Conservation (phyloP, 2,888 invertebrate genomes). For the Chrysopilus asiliformis region DNA sequence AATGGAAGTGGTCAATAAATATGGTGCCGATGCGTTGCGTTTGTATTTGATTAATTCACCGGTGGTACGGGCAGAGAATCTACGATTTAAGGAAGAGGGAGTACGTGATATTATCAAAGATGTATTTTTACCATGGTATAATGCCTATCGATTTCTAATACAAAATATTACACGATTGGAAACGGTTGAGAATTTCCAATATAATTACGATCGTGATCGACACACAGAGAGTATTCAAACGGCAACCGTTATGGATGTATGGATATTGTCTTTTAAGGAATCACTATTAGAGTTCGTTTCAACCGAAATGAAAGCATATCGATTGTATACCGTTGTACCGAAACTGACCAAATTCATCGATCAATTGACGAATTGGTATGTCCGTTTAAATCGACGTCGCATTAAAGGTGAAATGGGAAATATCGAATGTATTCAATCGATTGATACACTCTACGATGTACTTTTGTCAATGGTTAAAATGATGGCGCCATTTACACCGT, state of each 20-base stretch:
- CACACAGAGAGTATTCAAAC: conserved; percentile 23
- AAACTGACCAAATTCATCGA: conserved; percentile 90
- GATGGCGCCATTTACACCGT: conserved; percentile 98
- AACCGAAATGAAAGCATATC: conserved; percentile 87
- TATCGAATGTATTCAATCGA: conserved; percentile 67
- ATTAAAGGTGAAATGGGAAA: conserved; percentile 82
- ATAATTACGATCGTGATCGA: conserved; percentile 43
- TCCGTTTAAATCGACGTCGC: conserved; percentile 88
- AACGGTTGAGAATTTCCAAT: conserved; percentile 46
- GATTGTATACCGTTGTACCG: conserved; percentile 91
- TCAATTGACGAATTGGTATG: conserved; percentile 97
- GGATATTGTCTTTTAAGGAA: conserved; percentile 96
- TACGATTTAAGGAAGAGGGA: conserved; percentile 94
- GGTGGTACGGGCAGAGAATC: conserved; percentile 91
- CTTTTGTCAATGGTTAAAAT: conserved; percentile 77
- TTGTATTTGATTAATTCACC: conserved; percentile 96
- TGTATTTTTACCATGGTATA: conserved; percentile 95
- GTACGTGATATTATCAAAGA: conserved; percentile 94
- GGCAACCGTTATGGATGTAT: conserved; percentile 75
- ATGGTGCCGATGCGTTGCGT: conserved; percentile 93
- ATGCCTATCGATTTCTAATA: conserved; percentile 82
- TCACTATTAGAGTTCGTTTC: conserved; percentile 77
- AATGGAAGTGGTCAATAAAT: conserved; percentile 74
- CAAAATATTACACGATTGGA: conserved; percentile 81
- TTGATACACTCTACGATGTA: conserved; percentile 80